Base-by-base conservation (phyloP, 2,113 vertebrate genomes). In the Halcyon senegalensis region DNA sequence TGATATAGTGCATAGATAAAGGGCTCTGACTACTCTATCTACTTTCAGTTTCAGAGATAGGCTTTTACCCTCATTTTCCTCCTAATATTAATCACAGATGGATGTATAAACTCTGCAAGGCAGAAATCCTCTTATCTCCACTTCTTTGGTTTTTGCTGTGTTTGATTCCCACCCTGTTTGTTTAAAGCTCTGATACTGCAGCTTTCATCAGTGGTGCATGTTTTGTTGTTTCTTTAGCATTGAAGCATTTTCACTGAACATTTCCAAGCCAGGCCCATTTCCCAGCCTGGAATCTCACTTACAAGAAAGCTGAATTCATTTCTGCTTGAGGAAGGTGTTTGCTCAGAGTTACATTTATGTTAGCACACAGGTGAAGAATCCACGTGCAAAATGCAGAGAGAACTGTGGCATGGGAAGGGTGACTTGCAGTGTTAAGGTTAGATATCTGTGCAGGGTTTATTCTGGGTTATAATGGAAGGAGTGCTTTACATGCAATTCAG, bases 121-220 rank as follows among this genome's bases (percentile, higher is more conserved):
- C 92, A 96, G 63, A 97, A 97, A 97, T 96, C 91, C 95, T 96
- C 93, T 97, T 97, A 95, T 94, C 89, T 90, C 56, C 31, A 75
- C 51, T 94, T 94, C 62, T 91, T 95, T 95, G 59, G 90, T 91
- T 93, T 58, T 70, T 75, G 15, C 72, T 37, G 50, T 92, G 67
- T 35, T 46, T 76, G 53, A 63, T 96, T 80, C 70, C 66, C 94
- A 5, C 84, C 66, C 70, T 35, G 46, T 53, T 75, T 90, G 59
- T 60, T 85, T 79, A 76, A 82, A 73, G 74, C 84, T 89, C 31
- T 69, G 74, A 72, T 78, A 55, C 23, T 33, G 28, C 56, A 64
- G 67, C 56, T 91, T 88, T 74, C 80, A 68, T 28, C 68, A 85
- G 33, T 23, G 56, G 35, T 72, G 43, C 0, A 0, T 30, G 16